Base-by-base conservation (phyloP, 1,140 invertebrate species). In the Drosophila quadrilineata region DNA sequence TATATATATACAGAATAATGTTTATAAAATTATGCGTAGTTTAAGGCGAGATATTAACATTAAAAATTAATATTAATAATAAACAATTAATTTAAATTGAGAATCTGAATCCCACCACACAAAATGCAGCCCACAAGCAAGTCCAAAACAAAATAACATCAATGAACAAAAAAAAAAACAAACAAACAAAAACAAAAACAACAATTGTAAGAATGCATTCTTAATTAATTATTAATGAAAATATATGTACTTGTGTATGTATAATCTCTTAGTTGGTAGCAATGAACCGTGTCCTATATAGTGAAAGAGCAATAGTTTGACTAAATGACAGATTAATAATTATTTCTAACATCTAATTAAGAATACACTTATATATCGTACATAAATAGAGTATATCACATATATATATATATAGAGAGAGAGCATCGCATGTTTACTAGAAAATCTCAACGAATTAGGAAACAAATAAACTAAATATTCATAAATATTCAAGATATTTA, bases 61-160 rank as follows among this genome's bases (percentile, higher is more conserved):
- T n/a, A n/a, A n/a, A n/a, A n/a, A n/a, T n/a, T n/a, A n/a, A n/a
- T n/a, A n/a, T n/a, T n/a, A 41, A 57, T 16, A 16, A 58, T 36
- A 38, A 33, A 56, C 6, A 0, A 19, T 17, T 17, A 29, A 26
- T 31, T 63, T 17, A 40, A 72, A 71, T 69, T 71, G 62, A 63
- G 41, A 71, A 65, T 85, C 79, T 74, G 71, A 62, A 85, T 84
- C 79, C 79, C 79, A 84, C 79, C 79, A 84, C 79, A 85, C 35
- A 70, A 59, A 76, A 77, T 68, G 67, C 71, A 75, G 74, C 74
- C 79, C 80, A 84, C 79, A 85, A 75, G 70, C 59, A 63, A 82
- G 77, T 76, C 79, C 74, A 85, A 82, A 10, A n/a, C n/a, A n/a
- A n/a, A n/a, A n/a, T n/a, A n/a, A n/a, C n/a, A n/a, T n/a, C n/a